Evolutionary conservation across 2,113 vertebrate genomes (phyloP), one percentile per base, ranked within the genome.

Genomic region (Scatophagus argus): DNA sequence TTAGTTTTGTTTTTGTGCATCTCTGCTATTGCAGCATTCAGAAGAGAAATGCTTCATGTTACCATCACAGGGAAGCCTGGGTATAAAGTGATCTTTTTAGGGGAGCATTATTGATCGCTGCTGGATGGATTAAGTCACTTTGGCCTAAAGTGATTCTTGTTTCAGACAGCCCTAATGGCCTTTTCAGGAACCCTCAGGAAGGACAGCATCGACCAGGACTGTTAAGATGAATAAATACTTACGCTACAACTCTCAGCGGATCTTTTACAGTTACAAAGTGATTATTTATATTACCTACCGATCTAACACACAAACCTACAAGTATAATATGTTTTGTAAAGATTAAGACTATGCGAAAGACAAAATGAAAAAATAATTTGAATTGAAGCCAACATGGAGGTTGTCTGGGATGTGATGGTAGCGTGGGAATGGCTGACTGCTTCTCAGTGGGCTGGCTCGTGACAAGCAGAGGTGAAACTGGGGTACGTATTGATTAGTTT

Each of bases 391-490:
- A 77, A 46, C 17, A 59, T 16, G 59, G 73, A 85, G 75, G 75
- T 67, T 66, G 74, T 74, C 79, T 64, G 69, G 59, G 74, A 77
- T 80, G 75, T 51, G 58, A 44, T 65, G 39, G 34, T 7, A 71
- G 74, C 25, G 71, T 80, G 68, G 81, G 83, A 80, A 66, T 77
- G 44, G 54, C 44, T 65, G 41, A 64, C n/a, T 68, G 49, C 51
- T 65, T 47, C 12, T 68, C 46, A 81, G 84, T 87, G 82, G 84
- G 77, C 34, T 79, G 74, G 52, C 54, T 79, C 52, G 36, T 74
- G 75, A 87, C 49, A 8, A 56, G 70, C 60, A 74, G 68, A 77
- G 87, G 82, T 82, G 68, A 81, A 77, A 47, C 5, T 32, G 44
- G 67, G 10, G 3, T 27, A 21, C 1, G 5, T 51, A 72, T 75